A percentile compares a stretch with the other conserved stretches of the same genome.
phyloP scores from a whole-genome alignment of 2,797 vertebrate species.

The Scomberomorus guttatus region DNA sequence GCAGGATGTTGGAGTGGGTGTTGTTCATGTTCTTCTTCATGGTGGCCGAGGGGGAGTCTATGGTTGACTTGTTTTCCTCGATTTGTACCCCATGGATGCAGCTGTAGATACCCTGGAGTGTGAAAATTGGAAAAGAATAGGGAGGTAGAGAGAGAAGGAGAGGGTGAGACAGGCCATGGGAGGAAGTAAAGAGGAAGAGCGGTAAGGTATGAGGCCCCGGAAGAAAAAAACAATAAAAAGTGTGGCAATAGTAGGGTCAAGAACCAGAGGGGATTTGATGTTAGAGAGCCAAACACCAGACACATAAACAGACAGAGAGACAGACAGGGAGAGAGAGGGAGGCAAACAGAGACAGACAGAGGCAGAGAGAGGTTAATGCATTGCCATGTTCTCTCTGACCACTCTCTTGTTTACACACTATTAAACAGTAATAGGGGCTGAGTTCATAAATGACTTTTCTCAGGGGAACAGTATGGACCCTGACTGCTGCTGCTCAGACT shows the following conservation, averaged over 20 bases:
- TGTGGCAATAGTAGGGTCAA: conserved; percentile 38
- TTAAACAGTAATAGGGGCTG: conserved; percentile 74
- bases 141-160: conserved; percentile 63
- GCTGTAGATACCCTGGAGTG: conserved; percentile 97
- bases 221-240: conserved; percentile 46
- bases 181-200: conserved; percentile 52
- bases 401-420: conserved; percentile 76
- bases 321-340: conserved; percentile 22
- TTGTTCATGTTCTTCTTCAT: conserved; percentile 99
- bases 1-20: conserved; percentile 98
- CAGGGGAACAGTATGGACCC: conserved; percentile 46
- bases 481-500: conserved; percentile 48
- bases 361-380: conserved; percentile 73
- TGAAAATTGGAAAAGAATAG: conserved; percentile 56
- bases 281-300: conserved; percentile 45
- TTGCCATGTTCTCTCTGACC: conserved; percentile 59
- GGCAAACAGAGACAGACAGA: conserved; percentile 54
- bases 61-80: conserved; percentile 95
- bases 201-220: conserved; percentile 33
- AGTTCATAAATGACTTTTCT: conserved; percentile 73
- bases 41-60: conserved; percentile 96
- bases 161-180: conserved; percentile 63
- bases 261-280: conserved; percentile 42
- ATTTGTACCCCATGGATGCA: conserved; percentile 99
- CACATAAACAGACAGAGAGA: conserved; percentile 34